Evolutionary conservation across 2,888 invertebrate species (phyloP), one percentile per base, ranked within the genome.

Genomic region (Rhogogaster chlorosoma): DNA sequence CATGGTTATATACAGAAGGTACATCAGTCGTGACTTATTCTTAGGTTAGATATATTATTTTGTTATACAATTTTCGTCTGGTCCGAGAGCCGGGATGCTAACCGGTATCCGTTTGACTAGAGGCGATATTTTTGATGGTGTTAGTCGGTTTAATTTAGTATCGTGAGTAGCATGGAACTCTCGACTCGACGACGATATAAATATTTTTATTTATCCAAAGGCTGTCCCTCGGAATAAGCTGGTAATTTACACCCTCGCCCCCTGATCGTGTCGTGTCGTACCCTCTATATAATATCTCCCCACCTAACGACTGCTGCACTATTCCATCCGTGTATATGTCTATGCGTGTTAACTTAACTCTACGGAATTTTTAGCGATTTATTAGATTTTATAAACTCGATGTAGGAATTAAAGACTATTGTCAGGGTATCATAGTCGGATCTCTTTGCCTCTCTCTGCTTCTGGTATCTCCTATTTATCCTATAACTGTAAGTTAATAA

Each of bases 121-220:
- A 80, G 80, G 57, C 61, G 80, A 61, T 61, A 67, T 61, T 61
- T 36, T 49, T 26, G 36, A 80, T 9, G 80, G 80, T 38, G 80
- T 80, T 80, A 80, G 57, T 80, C 61, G 61, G 36, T 80, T 61
- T 80, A 80, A 80, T 80, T 80, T 80, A 80, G 80, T 80, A 80
- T 57, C 80, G 61, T 61, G 80, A 61, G 29, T 53, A 49, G 29
- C 26, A 15, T n/a, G 29, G 18, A 49, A 45, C 22, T 61, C 89
- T 90, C 91, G 67, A 70, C 36, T 12, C 83, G 89, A 90, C 86
- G 88, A 87, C 88, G 89, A 90, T 91, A 91, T 89, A 92, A 91
- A 92, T 91, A 91, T 92, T 92, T 91, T 92, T 91, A 91, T 92
- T 91, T 90, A 91, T 91, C 88, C 88, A 89, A 84, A 87, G 86